phyloP scores from a whole-genome alignment of 2,113 vertebrate species.

The Oncorhynchus gorbuscha region DNA sequence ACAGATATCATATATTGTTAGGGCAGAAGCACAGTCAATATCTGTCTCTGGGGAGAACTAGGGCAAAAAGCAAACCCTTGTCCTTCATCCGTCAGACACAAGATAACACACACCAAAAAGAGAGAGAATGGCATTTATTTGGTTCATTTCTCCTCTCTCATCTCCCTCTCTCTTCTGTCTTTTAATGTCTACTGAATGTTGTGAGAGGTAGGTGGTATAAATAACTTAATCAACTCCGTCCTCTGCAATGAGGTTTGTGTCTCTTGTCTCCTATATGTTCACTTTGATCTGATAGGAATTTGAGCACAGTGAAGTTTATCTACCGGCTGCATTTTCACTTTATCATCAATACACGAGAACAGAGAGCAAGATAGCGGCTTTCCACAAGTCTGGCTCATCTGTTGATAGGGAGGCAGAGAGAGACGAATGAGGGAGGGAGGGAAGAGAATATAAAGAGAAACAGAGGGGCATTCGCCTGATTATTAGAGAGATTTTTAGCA shows the following conservation, averaged over 20 bases:
- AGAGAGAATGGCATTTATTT: too few species aligned
- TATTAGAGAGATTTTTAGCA: constrained; percentile 39
- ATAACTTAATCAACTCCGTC: too few species aligned
- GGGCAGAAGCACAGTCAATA: too few species aligned
- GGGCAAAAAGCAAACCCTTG: too few species aligned
- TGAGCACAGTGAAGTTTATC: constrained; percentile 5
- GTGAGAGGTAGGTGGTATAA: too few species aligned
- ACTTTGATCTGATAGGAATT: neutral
- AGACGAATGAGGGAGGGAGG: neutral
- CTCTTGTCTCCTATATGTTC: neutral
- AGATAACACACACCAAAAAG: too few species aligned
- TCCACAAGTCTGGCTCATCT: neutral
- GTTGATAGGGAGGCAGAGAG: neutral
- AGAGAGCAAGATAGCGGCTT: neutral
- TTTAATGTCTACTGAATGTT: too few species aligned
- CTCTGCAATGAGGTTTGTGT: neutral
- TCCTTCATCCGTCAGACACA: too few species aligned
- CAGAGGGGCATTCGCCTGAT: neutral
- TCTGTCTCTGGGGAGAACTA: too few species aligned
- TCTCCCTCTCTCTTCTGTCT: too few species aligned
- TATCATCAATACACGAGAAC: neutral
- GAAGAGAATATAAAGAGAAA: neutral
- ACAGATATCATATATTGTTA: too few species aligned
- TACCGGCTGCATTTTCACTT: constrained; percentile 1
- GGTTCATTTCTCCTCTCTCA: too few species aligned